Conservation (phyloP, 1,140 invertebrate species). For the honey bee (Apis mellifera) region Amel_HAv3.1 CM009937.2:792501-793000, state of each 20-base stretch:
- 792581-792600: not conserved
- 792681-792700: too few species aligned
- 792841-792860: slow-evolving; percentile 30
- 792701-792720: too few species aligned
- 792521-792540: not conserved
- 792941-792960: not conserved
- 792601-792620: not conserved
- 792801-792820: slow-evolving; percentile 12
- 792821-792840: not conserved
- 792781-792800: not conserved
- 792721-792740: too few species aligned
- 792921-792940: slow-evolving; percentile 6
- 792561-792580: not conserved
- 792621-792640: not conserved
- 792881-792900: slow-evolving; percentile 13
- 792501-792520: not conserved
- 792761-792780: too few species aligned
- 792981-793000: not conserved
- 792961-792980: not conserved
- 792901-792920: too few species aligned
- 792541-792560: not conserved
- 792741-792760: too few species aligned
- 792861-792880: slow-evolving; percentile 34
- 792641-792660: not conserved
- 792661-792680: too few species aligned